phyloP scores from a whole-genome alignment of 1,140 invertebrate species.

The Drosophila willistoni region DNA sequence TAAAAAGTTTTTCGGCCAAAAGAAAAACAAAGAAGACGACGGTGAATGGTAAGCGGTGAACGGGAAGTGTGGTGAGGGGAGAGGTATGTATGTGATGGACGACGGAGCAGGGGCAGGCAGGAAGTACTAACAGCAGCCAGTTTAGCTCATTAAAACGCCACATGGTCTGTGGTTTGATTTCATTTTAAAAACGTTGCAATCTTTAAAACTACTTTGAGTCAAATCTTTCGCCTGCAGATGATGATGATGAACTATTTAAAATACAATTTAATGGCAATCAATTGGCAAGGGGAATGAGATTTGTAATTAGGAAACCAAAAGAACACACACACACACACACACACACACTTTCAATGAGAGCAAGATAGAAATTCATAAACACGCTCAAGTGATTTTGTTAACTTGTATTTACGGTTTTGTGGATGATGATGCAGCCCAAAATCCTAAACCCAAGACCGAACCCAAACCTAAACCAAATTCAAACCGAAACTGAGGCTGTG shows the following conservation, averaged over 20 bases:
- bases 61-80: too few relatives aligned
- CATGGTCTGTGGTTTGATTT: constrained; percentile 41
- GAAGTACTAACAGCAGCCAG: constrained; percentile 2
- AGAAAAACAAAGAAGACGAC: constrained; percentile 44
- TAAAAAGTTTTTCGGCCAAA: constrained; percentile 61
- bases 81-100: too few relatives aligned
- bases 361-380: constrained; percentile 64
- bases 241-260: constrained; percentile 68
- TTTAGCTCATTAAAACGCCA: constrained; percentile 72
- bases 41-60: constrained; percentile 21
- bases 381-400: constrained; percentile 75
- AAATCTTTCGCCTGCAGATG: constrained; percentile 1
- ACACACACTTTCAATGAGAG: not conserved
- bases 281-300: constrained; percentile 53
- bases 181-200: constrained; percentile 23
- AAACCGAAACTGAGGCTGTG: constrained; percentile 36
- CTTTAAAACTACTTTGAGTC: constrained; percentile 43
- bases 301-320: constrained; percentile 70
- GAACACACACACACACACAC: constrained; percentile 18
- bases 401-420: constrained; percentile 38
- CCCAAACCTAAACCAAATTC: constrained; percentile 18
- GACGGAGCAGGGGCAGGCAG: not conserved
- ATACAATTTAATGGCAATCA: constrained; percentile 75
- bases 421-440: constrained; percentile 7
- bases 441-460: constrained; percentile 6